A percentile compares a stretch with the other conserved stretches of the same genome.
These are phyloP conservation scores for Colletes latitarsis DNA, from an alignment of 1,140 invertebrate genomes.

Conservation along the genomic window DNA sequence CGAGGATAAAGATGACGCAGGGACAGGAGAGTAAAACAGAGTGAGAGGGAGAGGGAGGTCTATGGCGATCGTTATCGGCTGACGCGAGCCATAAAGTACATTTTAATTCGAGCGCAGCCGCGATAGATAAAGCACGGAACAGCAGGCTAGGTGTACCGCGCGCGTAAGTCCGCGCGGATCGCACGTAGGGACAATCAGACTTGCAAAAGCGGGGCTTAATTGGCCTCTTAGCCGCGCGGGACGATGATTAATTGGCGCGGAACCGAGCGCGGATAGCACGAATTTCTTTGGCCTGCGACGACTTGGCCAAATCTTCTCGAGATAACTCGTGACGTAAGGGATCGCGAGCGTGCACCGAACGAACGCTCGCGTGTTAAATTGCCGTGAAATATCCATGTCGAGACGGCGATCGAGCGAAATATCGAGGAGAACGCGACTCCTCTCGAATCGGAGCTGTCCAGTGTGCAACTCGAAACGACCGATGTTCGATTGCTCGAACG, in stretches of 20 bases:
- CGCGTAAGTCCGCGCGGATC: slow-evolving; percentile 29
- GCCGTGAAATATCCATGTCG: slow-evolving; percentile 19
- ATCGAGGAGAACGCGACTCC: background rate
- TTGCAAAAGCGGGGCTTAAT: slow-evolving; percentile 72
- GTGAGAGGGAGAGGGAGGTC: background rate
- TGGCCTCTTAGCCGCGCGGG: slow-evolving; percentile 66
- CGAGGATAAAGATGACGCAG: background rate
- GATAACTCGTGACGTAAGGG: slow-evolving; percentile 21
- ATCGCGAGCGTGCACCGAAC: background rate
- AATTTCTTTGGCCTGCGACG: background rate
- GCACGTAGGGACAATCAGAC: slow-evolving; percentile 72
- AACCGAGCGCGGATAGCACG: slow-evolving; percentile 19
- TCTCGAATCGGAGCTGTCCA: no score
- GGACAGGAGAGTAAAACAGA: background rate
- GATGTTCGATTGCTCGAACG: no score
- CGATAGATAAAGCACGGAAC: slow-evolving; percentile 54
- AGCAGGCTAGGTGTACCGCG: slow-evolving; percentile 39
- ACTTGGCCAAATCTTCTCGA: slow-evolving; percentile 43
- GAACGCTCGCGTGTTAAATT: slow-evolving; percentile 45
- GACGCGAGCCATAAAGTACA: slow-evolving; percentile 67
- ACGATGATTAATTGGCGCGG: slow-evolving; percentile 71
- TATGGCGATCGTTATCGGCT: slow-evolving; percentile 59
- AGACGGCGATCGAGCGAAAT: background rate
- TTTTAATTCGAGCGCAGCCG: slow-evolving; percentile 66
- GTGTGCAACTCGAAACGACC: no score